A percentile compares a stretch with the other conserved stretches of the same genome.
These are phyloP conservation scores for Circaetus cinerascens DNA, from an alignment of 2,113 vertebrate species.

Conservation along the genomic window DNA sequence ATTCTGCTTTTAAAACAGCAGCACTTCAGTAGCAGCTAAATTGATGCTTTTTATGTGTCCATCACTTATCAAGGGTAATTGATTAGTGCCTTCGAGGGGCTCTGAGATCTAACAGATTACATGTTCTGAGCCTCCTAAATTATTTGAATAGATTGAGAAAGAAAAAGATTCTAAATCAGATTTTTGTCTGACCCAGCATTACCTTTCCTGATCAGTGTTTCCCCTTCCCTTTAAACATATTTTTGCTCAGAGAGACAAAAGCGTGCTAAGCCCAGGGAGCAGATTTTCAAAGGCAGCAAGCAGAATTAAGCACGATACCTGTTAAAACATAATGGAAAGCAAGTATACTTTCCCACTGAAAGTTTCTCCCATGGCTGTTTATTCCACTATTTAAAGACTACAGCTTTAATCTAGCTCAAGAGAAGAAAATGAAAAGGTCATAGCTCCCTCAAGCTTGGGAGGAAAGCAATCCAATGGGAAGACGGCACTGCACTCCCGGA, in stretches of 20 bases:
- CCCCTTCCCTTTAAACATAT: neutral
- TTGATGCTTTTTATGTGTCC: slow-evolving; percentile 11
- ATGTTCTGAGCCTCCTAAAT: neutral
- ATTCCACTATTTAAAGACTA: neutral
- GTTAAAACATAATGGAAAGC: neutral
- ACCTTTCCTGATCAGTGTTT: neutral
- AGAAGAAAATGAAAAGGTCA: neutral
- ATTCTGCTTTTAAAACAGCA: slow-evolving; percentile 28
- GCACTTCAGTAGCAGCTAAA: slow-evolving; percentile 13
- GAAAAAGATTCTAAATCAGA: neutral
- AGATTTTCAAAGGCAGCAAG: neutral
- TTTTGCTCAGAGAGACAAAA: neutral
- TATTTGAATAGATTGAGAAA: neutral
- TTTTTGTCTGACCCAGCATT: neutral
- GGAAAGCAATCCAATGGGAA: neutral
- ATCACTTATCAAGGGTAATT: slow-evolving; percentile 14
- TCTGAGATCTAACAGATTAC: neutral
- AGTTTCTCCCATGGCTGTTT: neutral
- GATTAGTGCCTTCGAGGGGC: neutral
- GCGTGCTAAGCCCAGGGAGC: neutral
- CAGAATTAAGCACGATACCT: neutral
- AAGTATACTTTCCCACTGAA: neutral
- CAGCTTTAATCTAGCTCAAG: neutral
- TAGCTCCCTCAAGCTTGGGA: neutral
- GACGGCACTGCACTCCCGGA: neutral